Conservation (phyloP, 2,888 invertebrate species). For the Erebia palarica region DNA sequence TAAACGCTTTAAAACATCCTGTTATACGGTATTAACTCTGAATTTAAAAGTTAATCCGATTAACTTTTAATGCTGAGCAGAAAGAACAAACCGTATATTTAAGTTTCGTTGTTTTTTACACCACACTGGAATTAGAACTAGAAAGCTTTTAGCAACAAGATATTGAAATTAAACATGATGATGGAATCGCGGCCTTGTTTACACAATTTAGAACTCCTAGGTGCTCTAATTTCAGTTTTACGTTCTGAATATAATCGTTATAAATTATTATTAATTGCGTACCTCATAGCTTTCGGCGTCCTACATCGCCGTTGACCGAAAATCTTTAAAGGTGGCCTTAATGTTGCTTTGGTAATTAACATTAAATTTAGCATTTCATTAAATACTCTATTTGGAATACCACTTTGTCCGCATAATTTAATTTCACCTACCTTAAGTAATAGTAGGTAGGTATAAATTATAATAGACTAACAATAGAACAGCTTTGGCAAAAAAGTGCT, state of each 20-base stretch:
- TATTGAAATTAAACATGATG: no score
- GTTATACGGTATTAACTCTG: no score
- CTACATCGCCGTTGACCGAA: constrained; percentile 17
- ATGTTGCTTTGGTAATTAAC: constrained; percentile 3
- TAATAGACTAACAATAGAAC: no score
- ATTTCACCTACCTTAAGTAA: not conserved
- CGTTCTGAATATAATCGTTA: not conserved
- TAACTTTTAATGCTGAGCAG: no score
- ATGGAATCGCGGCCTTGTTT: not conserved
- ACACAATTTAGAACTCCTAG: not conserved
- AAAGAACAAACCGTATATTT: no score
- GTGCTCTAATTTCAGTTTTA: not conserved
- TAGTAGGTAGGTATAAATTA: no score
- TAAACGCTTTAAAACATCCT: no score
- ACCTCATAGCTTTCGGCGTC: constrained; percentile 7
- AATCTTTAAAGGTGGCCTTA: constrained; percentile 1
- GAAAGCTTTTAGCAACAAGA: no score
- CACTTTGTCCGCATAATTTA: not conserved
- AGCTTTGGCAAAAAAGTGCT: no score
- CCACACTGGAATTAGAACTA: no score
- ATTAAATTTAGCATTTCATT: not conserved
- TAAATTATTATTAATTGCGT: not conserved
- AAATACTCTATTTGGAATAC: not conserved
- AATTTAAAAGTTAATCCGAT: no score
- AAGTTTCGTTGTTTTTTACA: no score